Percentiles rank a stretch among this genome's conserved stretches.
Conservation (phyloP, 2,113 vertebrate species). For the Propithecus coquereli region DNA sequence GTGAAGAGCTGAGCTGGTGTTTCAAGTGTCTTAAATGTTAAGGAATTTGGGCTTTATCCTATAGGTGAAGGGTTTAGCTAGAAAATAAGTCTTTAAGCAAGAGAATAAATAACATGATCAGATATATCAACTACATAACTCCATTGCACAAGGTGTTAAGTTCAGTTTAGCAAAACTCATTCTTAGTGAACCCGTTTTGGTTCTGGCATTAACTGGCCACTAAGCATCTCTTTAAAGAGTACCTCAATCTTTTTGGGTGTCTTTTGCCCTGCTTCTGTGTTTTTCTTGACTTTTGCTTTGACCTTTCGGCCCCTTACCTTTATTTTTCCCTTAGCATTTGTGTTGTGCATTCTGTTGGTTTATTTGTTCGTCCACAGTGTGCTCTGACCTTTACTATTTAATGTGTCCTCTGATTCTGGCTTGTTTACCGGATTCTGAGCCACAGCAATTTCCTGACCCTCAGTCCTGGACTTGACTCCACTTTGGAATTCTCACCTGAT, state of each 20-base stretch:
- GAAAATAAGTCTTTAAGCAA: neutral
- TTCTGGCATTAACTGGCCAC: neutral
- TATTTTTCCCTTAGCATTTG: neutral
- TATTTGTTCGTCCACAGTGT: neutral
- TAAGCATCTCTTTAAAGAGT: neutral
- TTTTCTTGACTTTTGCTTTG: neutral
- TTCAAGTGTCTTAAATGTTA: neutral
- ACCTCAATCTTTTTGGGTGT: neutral
- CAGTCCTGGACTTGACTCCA: neutral
- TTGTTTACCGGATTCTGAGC: neutral
- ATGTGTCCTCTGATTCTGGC: neutral
- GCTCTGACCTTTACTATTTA: conserved; percentile 15
- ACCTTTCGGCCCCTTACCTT: neutral
- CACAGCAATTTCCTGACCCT: neutral
- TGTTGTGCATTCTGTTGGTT: neutral
- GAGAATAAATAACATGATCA: neutral
- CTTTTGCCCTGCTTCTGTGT: neutral
- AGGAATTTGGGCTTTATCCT: neutral
- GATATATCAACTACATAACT: neutral
- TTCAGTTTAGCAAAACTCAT: neutral
- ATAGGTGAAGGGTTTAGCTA: neutral
- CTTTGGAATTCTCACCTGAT: neutral
- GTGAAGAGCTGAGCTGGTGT: neutral
- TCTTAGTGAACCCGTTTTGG: neutral
- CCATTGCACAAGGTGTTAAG: neutral